Evolutionary conservation across 64 coral and sea anemone genomes (phyloP).

Genomic region (Anthopleura sola): DNA sequence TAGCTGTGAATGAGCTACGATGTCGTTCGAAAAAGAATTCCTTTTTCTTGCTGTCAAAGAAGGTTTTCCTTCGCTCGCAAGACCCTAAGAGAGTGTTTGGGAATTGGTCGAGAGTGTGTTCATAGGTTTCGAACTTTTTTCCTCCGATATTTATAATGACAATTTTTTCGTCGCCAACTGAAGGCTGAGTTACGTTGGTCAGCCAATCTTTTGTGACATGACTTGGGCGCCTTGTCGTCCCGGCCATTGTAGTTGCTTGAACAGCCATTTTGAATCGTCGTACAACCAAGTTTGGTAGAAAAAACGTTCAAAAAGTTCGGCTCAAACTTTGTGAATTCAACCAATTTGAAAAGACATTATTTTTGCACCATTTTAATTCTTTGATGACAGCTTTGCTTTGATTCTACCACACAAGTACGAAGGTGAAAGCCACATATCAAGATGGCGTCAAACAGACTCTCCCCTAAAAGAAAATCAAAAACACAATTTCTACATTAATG

Average conservation of each 20-base stretch:
- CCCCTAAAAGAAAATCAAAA: not conserved
- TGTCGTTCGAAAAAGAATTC: slow-evolving; percentile 94
- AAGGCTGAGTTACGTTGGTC: not conserved
- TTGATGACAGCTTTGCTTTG: not conserved
- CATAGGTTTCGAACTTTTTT: slow-evolving; percentile 81
- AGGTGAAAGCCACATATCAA: not conserved
- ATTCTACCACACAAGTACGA: not conserved
- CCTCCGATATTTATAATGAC: slow-evolving; percentile 81
- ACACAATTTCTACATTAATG: not conserved
- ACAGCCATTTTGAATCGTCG: not conserved
- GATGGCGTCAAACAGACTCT: slow-evolving; percentile 2
- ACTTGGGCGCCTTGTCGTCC: not conserved
- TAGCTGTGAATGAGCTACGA: slow-evolving; percentile 79
- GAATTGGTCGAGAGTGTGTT: slow-evolving; percentile 71
- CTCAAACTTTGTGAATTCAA: not conserved
- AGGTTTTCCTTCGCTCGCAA: slow-evolving; percentile 56
- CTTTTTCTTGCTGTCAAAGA: slow-evolving; percentile 70
- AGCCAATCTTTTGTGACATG: slow-evolving; percentile 13
- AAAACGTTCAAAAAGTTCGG: not conserved
- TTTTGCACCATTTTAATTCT: not conserved
- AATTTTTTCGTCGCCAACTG: slow-evolving; percentile 35
- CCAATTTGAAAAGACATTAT: not conserved
- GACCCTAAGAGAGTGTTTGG: slow-evolving; percentile 79
- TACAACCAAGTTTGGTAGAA: not conserved
- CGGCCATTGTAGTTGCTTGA: not conserved